Evolutionary conservation across 1,140 invertebrate genomes (phyloP).

Genomic region (Chironomus striatipennis): DNA sequence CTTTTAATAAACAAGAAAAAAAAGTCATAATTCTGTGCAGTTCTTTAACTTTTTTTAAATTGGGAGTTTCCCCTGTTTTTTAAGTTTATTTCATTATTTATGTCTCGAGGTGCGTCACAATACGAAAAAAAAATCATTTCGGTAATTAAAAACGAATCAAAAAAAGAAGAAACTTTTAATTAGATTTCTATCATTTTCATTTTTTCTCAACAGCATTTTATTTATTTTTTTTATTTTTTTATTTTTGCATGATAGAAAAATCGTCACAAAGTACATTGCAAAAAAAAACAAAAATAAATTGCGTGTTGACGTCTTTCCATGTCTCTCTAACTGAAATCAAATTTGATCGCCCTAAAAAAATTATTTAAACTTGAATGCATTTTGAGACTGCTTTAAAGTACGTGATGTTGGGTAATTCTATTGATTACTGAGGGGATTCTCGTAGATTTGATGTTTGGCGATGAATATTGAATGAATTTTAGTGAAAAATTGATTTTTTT

Average conservation of each 20-base stretch:
- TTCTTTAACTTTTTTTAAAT: not conserved
- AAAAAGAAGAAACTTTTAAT: slow-evolving; percentile 22
- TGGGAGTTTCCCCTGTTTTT: not conserved
- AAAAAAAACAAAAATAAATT: not conserved
- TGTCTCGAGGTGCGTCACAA: slow-evolving; percentile 3
- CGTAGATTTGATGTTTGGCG: no score
- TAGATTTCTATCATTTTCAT: slow-evolving; percentile 18
- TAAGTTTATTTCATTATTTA: not conserved
- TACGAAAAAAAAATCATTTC: not conserved
- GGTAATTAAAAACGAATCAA: not conserved
- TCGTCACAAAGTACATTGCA: not conserved
- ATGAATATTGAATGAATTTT: no score
- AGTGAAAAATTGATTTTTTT: no score
- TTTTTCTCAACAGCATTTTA: not conserved
- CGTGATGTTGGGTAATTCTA: no score
- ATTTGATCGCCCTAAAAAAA: not conserved
- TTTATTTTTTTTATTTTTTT: no score
- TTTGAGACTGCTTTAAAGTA: no score
- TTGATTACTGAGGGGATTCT: no score
- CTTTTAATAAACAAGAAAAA: no score
- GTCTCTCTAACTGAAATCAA: not conserved
- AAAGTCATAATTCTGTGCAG: not conserved
- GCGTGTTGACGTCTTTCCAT: not conserved
- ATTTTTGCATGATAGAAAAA: slow-evolving; percentile 5
- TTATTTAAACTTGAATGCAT: not conserved